Base-by-base conservation (phyloP, 2,888 invertebrate genomes). In the Frankliniella fusca region DNA sequence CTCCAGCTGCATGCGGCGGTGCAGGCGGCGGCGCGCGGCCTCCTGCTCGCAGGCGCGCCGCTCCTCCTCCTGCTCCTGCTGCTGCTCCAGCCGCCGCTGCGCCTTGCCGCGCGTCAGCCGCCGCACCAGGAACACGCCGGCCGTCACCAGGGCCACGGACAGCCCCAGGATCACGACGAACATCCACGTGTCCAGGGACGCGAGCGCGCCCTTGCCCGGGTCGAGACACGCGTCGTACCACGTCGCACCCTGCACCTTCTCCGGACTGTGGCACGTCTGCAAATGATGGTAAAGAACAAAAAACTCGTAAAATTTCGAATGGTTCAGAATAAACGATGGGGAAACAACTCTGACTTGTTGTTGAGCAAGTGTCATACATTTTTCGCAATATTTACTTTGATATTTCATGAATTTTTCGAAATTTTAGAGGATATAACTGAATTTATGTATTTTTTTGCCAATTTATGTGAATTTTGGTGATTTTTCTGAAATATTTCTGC, bases 151-250 rank as follows among this genome's bases (percentile, higher is more conserved):
- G 5, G 91, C 86, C 85, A 92, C 87, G n/a, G 86, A 84, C 3
- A 88, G 83, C 28, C 87, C 70, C 20, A 85, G 83, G 80, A 88
- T 84, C 81, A 88, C 84, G 3, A 87, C 83, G 11, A 88, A 83
- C 12, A 86, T 87, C 86, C 87, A 86, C 8, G 86, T 86, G 70
- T 82, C 83, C 83, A 81, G 86, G 85, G 50, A 81, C 84, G n/a
- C 84, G 81, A 27, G 83, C 82, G 28, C 83, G 82, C 20, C 82
- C 18, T 81, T 84, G n/a, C 12, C 23, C 81, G 61, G 90, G 89
- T 89, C 88, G 84, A 90, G 90, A 85, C 94, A 94, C 1, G 93
- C 93, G 83, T 88, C 89, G 83, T 92, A 88, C 95, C 95, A 95
- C 0, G 91, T 90, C 85, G 90, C 90, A 1, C 93, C 94, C 82